Base-by-base conservation (phyloP, 1,140 invertebrate species). In the Phocides pigmalion region DNA sequence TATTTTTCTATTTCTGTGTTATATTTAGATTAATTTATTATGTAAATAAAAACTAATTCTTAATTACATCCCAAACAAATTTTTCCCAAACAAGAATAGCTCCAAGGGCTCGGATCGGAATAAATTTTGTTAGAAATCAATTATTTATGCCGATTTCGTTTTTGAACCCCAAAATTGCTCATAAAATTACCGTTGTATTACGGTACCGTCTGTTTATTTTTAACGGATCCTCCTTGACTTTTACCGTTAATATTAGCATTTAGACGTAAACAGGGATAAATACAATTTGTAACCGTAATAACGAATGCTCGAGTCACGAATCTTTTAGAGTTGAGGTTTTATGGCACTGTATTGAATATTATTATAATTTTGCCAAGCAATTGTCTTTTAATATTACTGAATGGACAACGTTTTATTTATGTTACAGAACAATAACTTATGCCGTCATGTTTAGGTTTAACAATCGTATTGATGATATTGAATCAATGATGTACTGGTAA, bases 171-270 rank as follows among this genome's bases (percentile, higher is more conserved):
- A 47, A 64, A 58, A 58, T 64, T 46, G 46, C 37, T 62, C 47
- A 44, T 54, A 59, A 69, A 69, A 65, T 63, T 66, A 66, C 68
- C 59, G 68, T 70, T 70, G 20, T 41, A 35, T 62, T 63, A 53
- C 56, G 16, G 54, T 68, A 62, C 6, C 39, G 49, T 66, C 68
- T 63, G 42, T 66, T 62, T 62, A 50, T 69, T 66, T 72, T 72
- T 82, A 82, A 76, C 74, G 65, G 69, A 74, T 62, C 54, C 72
- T 70, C 66, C 66, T 80, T 77, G 70, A 80, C 42, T 72, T 79
- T 66, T 69, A 79, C 66, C 56, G 50, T 73, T 70, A 20, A 59
- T 71, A 82, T 83, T 83, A 82, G 62, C 77, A 80, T 81, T 74
- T 70, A 51, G 73, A 74, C 63, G 70, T 68, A 76, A 74, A 74